A percentile compares a stretch with the other conserved stretches of the same genome.
These are phyloP conservation scores for Listronotus bonariensis DNA, from an alignment of 1,140 invertebrate genomes.

Conservation along the genomic window DNA sequence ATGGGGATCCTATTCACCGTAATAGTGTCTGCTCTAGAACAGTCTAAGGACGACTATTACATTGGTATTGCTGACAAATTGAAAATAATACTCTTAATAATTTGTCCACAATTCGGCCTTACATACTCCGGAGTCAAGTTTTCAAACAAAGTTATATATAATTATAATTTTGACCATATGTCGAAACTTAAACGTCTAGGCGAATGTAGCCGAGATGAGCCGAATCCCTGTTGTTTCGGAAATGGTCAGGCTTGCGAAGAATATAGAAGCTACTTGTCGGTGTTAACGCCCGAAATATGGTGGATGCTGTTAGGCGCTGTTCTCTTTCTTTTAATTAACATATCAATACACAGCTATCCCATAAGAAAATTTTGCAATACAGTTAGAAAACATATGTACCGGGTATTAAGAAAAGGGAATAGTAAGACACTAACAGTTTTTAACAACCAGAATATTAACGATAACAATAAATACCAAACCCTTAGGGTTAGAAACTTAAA, in stretches of 20 bases:
- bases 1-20: constrained; percentile 43
- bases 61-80: constrained; percentile 30
- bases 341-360: constrained; percentile 26
- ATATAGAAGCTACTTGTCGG: constrained; percentile 7
- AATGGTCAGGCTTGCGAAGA: background rate
- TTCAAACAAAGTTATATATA: constrained; percentile 41
- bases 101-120: constrained; percentile 45
- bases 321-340: constrained; percentile 33
- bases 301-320: constrained; percentile 18
- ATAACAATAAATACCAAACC: constrained; percentile 13
- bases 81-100: constrained; percentile 34
- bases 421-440: background rate
- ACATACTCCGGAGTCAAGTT: constrained; percentile 39
- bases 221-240: constrained; percentile 20
- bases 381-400: background rate
- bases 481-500: constrained; percentile 27
- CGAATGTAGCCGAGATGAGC: background rate
- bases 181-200: background rate
- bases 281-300: constrained; percentile 17
- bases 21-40: constrained; percentile 38
- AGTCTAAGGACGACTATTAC: constrained; percentile 37
- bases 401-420: background rate
- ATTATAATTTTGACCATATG: constrained; percentile 43
- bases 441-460: background rate
- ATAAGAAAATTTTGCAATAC: constrained; percentile 5